Evolutionary conservation across 1,140 invertebrate genomes (phyloP).

Genomic region (Oedothorax gibbosus): DNA sequence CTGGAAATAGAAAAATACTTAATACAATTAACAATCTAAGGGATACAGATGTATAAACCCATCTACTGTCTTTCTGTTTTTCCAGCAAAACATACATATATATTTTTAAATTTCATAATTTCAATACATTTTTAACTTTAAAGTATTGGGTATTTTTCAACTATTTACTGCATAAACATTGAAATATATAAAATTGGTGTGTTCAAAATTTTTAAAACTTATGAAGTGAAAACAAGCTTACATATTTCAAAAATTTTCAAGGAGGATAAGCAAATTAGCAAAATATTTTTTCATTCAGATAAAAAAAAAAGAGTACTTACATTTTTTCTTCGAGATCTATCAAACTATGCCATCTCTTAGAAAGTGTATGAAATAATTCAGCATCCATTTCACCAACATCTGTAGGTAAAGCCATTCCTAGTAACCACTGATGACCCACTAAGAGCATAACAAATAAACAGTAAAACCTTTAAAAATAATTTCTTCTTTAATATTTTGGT

Average conservation of each 20-base stretch:
- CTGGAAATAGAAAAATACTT: background rate
- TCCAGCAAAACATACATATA: background rate
- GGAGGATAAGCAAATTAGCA: background rate
- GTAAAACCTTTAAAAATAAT: no score
- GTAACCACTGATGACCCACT: conserved; percentile 78
- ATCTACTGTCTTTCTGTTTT: background rate
- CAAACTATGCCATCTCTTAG: conserved; percentile 61
- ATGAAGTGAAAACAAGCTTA: no score
- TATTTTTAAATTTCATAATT: conserved; percentile 45
- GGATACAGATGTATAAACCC: no score
- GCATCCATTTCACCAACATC: conserved; percentile 75
- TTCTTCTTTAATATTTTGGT: no score
- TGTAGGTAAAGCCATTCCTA: conserved; percentile 76
- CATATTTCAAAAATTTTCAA: no score
- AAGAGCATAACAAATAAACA: background rate
- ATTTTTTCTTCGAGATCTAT: conserved; percentile 56
- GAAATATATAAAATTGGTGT: no score
- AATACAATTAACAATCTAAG: no score
- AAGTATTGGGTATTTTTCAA: background rate
- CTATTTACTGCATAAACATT: no score
- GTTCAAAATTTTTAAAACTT: no score
- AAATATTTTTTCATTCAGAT: background rate
- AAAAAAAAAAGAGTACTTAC: conserved; percentile 28
- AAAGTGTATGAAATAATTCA: conserved; percentile 72
- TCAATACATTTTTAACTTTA: conserved; percentile 53